Percentiles rank a stretch among this genome's conserved stretches.
Conservation (phyloP, 2,113 vertebrate genomes). For the Chinchilla lanigera region DNA sequence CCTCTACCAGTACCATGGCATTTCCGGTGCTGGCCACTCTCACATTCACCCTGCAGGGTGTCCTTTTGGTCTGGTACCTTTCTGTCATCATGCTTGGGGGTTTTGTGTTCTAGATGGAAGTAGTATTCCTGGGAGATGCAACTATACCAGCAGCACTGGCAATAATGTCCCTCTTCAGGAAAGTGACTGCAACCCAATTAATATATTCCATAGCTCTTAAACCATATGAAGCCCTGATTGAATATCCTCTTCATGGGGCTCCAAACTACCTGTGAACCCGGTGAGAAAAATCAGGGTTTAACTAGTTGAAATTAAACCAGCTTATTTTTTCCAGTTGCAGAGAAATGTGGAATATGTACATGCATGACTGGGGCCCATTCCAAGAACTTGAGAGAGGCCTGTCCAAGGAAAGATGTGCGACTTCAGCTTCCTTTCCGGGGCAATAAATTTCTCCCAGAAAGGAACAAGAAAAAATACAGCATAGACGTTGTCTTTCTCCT, state of each 20-base stretch:
- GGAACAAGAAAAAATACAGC: not conserved
- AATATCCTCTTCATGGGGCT: not conserved
- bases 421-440: not conserved
- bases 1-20: not conserved
- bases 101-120: not conserved
- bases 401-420: not conserved
- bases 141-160: not conserved
- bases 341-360: not conserved
- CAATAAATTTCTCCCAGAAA: not conserved
- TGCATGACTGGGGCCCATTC: not conserved
- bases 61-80: not conserved
- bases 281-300: not conserved
- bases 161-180: not conserved
- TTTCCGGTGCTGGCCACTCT: not conserved
- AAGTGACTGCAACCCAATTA: not conserved
- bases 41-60: accelerated
- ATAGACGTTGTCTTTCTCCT: not conserved
- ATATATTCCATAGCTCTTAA: not conserved
- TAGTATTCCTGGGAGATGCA: not conserved
- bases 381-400: not conserved
- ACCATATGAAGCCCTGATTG: not conserved
- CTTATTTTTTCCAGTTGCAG: not conserved
- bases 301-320: not conserved
- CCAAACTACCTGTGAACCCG: not conserved
- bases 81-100: not conserved